phyloP scores from a whole-genome alignment of 2,797 vertebrate genomes.

The Brachyalestes nurse region DNA sequence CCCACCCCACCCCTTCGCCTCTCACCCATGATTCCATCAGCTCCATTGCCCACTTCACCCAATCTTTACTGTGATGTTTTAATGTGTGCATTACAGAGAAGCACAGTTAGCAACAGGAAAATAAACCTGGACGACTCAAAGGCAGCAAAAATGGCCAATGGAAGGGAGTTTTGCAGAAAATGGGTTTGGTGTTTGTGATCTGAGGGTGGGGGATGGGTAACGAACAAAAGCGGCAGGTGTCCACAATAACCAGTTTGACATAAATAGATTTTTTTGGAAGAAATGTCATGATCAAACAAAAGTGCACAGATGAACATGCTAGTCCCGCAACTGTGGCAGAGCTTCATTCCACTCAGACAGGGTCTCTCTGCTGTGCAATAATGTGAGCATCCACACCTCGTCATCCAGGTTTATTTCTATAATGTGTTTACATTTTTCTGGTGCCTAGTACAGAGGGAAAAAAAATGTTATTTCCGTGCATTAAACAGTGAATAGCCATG shows the following conservation, averaged over 20 bases:
- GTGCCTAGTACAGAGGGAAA: slow-evolving; percentile 90
- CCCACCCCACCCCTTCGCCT: slow-evolving; percentile 58
- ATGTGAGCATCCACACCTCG: slow-evolving; percentile 62
- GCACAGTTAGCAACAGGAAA: slow-evolving; percentile 79
- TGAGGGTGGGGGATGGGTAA: neutral
- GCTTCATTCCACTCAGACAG: slow-evolving; percentile 70
- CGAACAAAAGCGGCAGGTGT: neutral
- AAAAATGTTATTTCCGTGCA: slow-evolving; percentile 87
- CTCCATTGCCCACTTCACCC: slow-evolving; percentile 46
- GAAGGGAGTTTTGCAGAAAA: slow-evolving; percentile 10
- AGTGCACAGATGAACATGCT: slow-evolving; percentile 45
- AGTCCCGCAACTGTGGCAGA: slow-evolving; percentile 56
- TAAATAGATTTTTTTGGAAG: slow-evolving; percentile 21
- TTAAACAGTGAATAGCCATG: slow-evolving; percentile 85
- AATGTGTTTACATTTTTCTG: slow-evolving; percentile 95
- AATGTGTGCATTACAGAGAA: slow-evolving; percentile 86
- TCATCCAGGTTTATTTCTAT: slow-evolving; percentile 92
- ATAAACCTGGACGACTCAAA: slow-evolving; percentile 87
- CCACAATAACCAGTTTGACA: neutral
- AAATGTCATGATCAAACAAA: slow-evolving; percentile 31
- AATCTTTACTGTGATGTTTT: slow-evolving; percentile 86
- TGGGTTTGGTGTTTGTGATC: neutral
- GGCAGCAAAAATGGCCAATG: slow-evolving; percentile 39
- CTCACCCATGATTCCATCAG: slow-evolving; percentile 32
- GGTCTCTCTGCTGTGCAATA: slow-evolving; percentile 68